Percentiles rank a stretch among this genome's conserved stretches.
These are phyloP conservation scores for Tricholaema leucomelas DNA, from an alignment of 2,113 vertebrate genomes.

Conservation along the genomic window DNA sequence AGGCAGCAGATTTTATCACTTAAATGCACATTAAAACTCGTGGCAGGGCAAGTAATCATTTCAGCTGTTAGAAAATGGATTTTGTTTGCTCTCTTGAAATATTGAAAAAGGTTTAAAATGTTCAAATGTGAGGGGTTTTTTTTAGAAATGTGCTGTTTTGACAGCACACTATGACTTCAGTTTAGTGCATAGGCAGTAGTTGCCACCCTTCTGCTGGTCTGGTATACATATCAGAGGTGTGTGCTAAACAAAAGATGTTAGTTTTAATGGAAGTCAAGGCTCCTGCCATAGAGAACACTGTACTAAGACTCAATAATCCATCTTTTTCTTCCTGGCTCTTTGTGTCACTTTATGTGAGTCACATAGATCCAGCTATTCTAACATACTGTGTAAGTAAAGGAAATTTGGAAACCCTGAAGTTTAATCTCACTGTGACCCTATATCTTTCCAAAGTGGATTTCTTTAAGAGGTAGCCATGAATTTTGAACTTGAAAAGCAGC, in stretches of 20 bases:
- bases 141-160: slow-evolving; percentile 15
- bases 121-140: neutral
- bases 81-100: slow-evolving; percentile 40
- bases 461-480: neutral
- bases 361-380: neutral
- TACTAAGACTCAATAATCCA: neutral
- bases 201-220: neutral
- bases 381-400: neutral
- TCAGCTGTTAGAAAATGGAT: slow-evolving; percentile 24
- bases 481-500: neutral
- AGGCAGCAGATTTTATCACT: slow-evolving; percentile 39
- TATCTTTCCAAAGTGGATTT: neutral
- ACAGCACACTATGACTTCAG: neutral
- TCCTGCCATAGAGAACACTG: neutral
- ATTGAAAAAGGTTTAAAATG: neutral
- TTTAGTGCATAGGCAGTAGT: neutral
- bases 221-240: neutral
- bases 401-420: neutral
- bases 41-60: neutral
- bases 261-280: neutral
- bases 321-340: neutral
- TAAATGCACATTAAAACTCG: slow-evolving; percentile 42
- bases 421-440: neutral
- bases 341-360: neutral
- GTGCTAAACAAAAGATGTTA: neutral